Evolutionary conservation across 2,888 invertebrate species (phyloP).

Genomic region (Pimpla rufipes): DNA sequence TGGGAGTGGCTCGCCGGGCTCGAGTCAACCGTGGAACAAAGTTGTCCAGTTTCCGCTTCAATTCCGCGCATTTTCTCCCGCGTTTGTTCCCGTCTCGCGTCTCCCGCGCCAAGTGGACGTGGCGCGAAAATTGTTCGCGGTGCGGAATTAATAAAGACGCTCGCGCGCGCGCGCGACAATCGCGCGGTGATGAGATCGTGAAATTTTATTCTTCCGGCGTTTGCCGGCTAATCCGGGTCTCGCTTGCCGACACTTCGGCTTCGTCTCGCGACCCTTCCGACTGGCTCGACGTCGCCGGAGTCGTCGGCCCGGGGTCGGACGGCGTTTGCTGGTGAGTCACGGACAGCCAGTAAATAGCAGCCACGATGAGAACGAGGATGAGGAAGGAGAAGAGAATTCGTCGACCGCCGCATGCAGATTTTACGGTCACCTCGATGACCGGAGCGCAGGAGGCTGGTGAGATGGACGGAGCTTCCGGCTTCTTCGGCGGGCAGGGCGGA

Average conservation of each 20-base stretch:
- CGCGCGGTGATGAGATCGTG: constrained; percentile 29
- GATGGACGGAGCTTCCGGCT: constrained; percentile 23
- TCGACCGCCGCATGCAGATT: constrained; percentile 62
- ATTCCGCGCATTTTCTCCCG: background rate
- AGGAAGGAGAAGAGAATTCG: constrained; percentile 59
- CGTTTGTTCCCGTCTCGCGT: too few species aligned
- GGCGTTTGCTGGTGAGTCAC: constrained; percentile 41
- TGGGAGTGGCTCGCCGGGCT: background rate
- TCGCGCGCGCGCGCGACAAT: constrained; percentile 18
- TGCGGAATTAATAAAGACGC: background rate
- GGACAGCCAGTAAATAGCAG: constrained; percentile 61
- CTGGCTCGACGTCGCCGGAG: constrained; percentile 19
- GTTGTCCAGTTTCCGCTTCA: constrained; percentile 58
- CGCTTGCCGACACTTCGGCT: background rate
- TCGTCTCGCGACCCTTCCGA: constrained; percentile 22
- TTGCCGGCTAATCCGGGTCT: background rate
- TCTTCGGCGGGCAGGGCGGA: constrained; percentile 7
- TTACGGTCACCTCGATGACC: constrained; percentile 55
- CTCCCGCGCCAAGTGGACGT: too few species aligned
- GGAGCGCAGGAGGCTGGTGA: constrained; percentile 17
- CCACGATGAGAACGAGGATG: constrained; percentile 51
- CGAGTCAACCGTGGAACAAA: constrained; percentile 58
- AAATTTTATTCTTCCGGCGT: constrained; percentile 23
- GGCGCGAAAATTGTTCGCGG: background rate
- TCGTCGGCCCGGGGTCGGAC: constrained; percentile 21